Conservation (phyloP, 2,113 vertebrate species). For the Sinocyclocheilus anshuiensis region DNA sequence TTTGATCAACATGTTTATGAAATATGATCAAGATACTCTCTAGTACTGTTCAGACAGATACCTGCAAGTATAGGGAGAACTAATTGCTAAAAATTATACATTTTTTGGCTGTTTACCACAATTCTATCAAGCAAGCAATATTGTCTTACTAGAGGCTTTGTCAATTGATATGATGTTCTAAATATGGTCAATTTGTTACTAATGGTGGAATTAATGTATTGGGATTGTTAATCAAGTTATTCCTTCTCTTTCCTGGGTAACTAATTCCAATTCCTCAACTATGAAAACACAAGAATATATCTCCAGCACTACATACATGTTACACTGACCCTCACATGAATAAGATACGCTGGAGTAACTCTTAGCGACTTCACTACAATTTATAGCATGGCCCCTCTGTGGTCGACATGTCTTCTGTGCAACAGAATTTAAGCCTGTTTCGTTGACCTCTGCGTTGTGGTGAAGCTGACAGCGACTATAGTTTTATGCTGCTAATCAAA, state of each 20-base stretch:
- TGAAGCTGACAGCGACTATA: neutral
- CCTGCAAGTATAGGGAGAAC: neutral
- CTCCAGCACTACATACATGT: neutral
- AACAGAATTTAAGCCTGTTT: constrained; percentile 2
- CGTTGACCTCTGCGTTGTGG: neutral
- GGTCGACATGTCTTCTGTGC: neutral
- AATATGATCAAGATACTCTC: neutral
- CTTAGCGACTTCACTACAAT: constrained; percentile 4
- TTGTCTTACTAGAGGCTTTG: neutral
- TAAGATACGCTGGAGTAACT: neutral
- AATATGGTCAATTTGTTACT: neutral
- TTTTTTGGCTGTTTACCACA: no score
- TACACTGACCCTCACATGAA: constrained; percentile 9
- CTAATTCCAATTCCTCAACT: neutral
- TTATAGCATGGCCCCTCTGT: neutral
- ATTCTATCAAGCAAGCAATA: neutral
- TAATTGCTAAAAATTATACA: no score
- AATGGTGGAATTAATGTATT: neutral
- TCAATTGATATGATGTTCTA: neutral
- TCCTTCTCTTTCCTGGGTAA: neutral
- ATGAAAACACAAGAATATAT: neutral
- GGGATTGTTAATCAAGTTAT: neutral
- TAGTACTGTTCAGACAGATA: neutral
- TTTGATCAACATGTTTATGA: neutral
- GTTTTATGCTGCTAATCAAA: constrained; percentile 10